Conservation (phyloP, 2,797 vertebrate species). For the Acanthurus tractus region DNA sequence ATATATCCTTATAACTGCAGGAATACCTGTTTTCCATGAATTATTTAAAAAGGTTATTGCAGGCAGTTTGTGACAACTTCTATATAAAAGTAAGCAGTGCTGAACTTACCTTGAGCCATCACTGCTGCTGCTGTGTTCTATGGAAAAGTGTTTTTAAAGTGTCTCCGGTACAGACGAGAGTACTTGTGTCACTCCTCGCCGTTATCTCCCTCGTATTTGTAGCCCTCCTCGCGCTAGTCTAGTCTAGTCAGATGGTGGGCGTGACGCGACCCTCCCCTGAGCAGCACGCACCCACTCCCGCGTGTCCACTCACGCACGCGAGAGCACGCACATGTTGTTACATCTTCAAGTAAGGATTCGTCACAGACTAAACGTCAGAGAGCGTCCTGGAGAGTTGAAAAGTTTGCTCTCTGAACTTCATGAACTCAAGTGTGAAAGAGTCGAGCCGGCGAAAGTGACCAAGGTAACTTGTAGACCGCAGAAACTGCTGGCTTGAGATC, state of each 20-base stretch:
- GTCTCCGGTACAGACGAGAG: conserved; percentile 6
- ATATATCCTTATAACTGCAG: too few relatives aligned
- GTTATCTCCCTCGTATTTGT: conserved; percentile 46
- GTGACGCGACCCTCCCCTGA: conserved; percentile 50
- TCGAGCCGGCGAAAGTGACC: not conserved
- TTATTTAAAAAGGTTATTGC: not conserved
- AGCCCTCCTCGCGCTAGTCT: conserved; percentile 26
- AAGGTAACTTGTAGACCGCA: not conserved
- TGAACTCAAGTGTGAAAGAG: not conserved
- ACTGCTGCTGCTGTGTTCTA: conserved; percentile 29
- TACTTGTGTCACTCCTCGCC: not conserved
- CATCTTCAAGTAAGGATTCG: too few relatives aligned
- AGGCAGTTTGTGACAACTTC: not conserved
- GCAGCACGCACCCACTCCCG: not conserved
- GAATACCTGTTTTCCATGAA: too few relatives aligned
- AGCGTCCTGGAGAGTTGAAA: not conserved
- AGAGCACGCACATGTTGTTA: too few relatives aligned
- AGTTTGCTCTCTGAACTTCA: not conserved
- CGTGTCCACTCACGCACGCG: not conserved
- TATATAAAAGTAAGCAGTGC: not conserved
- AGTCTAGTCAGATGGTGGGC: conserved; percentile 39
- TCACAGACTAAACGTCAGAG: too few relatives aligned
- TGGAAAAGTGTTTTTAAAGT: not conserved
- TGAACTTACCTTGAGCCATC: conserved; percentile 79
- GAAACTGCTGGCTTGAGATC: not conserved